Base-by-base conservation (phyloP, 2,888 invertebrate species). In the Agrotis segetum region DNA sequence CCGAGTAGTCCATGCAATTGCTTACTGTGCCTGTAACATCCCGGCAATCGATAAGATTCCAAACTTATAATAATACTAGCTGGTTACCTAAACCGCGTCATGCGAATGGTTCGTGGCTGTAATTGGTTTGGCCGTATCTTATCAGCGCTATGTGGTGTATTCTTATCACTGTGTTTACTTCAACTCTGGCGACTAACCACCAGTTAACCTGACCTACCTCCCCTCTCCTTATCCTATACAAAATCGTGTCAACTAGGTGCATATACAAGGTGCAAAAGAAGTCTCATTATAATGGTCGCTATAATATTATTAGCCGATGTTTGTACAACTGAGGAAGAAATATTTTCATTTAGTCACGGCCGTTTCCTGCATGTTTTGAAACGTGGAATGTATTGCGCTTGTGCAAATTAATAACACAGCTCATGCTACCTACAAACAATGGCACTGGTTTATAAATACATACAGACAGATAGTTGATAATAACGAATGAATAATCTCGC, bases 301-400 rank as follows among this genome's bases (percentile, higher is more conserved):
- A 67, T 74, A 79, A 75, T 82, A 86, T 87, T 88, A 87, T 84
- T 87, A 87, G 72, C 78, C 65, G 68, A 81, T 93, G 93, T 94
- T 93, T 92, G 89, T 87, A 82, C 85, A 86, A 85, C 89, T 92
- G 92, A 90, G 85, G 87, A 85, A 84, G 92, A 89, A 91, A 92
- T 91, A 93, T 94, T 93, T 92, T 90, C 85, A 81, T 81, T 86
- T 86, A 84, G 85, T 86, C 86, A 85, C 85, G 81, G 79, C 59
- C 67, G 78, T 84, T 86, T 85, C 85, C 85, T 86, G 83, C 75
- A 73, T 85, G 85, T 85, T 85, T 91, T 92, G 91, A 92, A 91
- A 89, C 83, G 88, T 82, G 90, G 90, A 88, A 91, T 91, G 91
- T 85, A 85, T 75, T 79, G 79, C 65, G 73, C 81, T 84, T 76